A percentile compares a stretch with the other conserved stretches of the same genome.
These are phyloP conservation scores for Malurus splendens DNA, from an alignment of 2,797 vertebrate species.

Conservation along the genomic window DNA sequence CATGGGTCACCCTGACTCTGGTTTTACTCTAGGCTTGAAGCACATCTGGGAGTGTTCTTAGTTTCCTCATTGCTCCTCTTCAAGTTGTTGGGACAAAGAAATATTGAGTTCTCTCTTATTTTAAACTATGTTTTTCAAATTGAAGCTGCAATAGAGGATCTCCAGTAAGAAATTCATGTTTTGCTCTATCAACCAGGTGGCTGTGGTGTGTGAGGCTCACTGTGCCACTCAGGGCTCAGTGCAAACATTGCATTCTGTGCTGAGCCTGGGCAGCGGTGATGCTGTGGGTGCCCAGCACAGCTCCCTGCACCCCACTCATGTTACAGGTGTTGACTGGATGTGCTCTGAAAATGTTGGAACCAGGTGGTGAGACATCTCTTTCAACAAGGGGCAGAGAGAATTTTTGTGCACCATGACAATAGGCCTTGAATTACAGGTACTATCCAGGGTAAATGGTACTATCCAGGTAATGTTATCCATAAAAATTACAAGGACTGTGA, in stretches of 20 bases:
- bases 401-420: neutral
- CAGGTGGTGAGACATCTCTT: neutral
- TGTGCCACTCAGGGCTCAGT: neutral
- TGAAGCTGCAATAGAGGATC: neutral
- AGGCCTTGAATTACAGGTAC: neutral
- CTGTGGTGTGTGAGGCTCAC: fast-evolving
- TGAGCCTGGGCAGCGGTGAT: fast-evolving
- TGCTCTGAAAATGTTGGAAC: neutral
- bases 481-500: neutral
- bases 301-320: fast-evolving
- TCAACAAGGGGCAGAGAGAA: neutral
- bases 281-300: neutral
- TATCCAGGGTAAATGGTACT: neutral
- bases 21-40: neutral
- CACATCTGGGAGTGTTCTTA: neutral
- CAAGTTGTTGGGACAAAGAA: neutral
- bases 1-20: fast-evolving
- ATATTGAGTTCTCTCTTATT: neutral
- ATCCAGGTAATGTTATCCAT: neutral
- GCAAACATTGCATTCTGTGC: neutral
- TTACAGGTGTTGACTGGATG: fast-evolving
- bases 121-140: neutral
- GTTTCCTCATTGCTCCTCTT: neutral
- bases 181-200: neutral
- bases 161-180: neutral